Conservation (phyloP, 2,888 invertebrate genomes). For the Nymphalis c-album region DNA sequence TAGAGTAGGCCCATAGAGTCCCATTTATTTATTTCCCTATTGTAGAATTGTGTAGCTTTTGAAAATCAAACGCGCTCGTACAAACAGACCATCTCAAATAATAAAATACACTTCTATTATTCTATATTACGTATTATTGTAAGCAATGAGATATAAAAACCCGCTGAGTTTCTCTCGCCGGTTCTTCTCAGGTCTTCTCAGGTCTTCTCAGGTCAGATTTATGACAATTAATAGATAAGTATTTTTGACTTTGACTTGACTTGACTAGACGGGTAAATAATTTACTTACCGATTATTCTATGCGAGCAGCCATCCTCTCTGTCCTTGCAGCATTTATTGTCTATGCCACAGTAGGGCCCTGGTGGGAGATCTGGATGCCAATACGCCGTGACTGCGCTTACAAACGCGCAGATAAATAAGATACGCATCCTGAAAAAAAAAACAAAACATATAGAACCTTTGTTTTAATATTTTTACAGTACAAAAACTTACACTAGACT, state of each 20-base stretch:
- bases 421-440: constrained; percentile 51
- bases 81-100: no score
- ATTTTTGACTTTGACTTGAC: no score
- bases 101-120: no score
- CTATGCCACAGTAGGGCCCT: constrained; percentile 81
- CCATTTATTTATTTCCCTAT: no score
- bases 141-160: no score
- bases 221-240: no score
- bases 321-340: constrained; percentile 85
- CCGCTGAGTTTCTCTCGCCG: neutral
- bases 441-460: neutral
- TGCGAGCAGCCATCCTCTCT: constrained; percentile 91
- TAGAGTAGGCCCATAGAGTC: no score
- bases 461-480: neutral
- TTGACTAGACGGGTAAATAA: neutral
- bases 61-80: no score
- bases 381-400: constrained; percentile 51
- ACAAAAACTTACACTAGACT: neutral
- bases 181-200: neutral
- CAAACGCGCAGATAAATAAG: constrained; percentile 43
- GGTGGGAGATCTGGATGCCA: constrained; percentile 74
- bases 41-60: no score
- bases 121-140: no score
- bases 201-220: no score
- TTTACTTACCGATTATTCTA: constrained; percentile 84